Evolutionary conservation across 2,797 vertebrate genomes (phyloP).

Genomic region (Ambastaia sidthimunki): DNA sequence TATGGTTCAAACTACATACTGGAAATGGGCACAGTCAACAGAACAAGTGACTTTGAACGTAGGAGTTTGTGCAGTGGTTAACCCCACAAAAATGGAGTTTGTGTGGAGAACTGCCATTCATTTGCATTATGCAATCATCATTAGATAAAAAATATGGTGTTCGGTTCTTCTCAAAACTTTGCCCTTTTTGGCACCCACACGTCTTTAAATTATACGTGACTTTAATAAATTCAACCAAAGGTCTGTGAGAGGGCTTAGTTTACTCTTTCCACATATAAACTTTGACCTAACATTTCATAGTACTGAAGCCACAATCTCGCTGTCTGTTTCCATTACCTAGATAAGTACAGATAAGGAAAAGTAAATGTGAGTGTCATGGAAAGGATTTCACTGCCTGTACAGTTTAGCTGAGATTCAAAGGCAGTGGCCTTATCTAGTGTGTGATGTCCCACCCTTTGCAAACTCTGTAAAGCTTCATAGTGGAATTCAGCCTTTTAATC

Average conservation of each 20-base stretch:
- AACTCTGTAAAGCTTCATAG: conserved; percentile 19
- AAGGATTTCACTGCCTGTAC: conserved; percentile 6
- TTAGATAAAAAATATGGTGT: conserved; percentile 49
- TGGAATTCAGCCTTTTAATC: neutral
- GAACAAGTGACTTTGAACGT: conserved; percentile 43
- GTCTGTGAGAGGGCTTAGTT: conserved; percentile 9
- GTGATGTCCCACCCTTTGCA: conserved; percentile 9
- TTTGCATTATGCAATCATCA: conserved; percentile 18
- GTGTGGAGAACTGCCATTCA: conserved; percentile 24
- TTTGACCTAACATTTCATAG: conserved; percentile 9
- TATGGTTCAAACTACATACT: conserved; percentile 12
- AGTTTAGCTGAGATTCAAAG: conserved; percentile 60
- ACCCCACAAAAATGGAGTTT: conserved; percentile 36
- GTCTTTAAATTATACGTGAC: neutral
- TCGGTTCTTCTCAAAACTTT: neutral
- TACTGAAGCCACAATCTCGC: conserved; percentile 15
- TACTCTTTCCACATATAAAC: neutral
- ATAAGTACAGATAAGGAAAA: conserved; percentile 47
- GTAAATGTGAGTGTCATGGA: conserved; percentile 27
- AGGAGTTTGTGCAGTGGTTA: conserved; percentile 58
- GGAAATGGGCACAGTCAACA: neutral
- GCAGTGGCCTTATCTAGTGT: conserved; percentile 48
- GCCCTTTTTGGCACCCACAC: neutral
- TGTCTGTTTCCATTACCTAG: conserved; percentile 11
- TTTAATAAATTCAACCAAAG: conserved; percentile 15